Evolutionary conservation across 2,797 vertebrate species (phyloP), one percentile per base, ranked within the genome.

Genomic region (Antrozous pallidus): DNA sequence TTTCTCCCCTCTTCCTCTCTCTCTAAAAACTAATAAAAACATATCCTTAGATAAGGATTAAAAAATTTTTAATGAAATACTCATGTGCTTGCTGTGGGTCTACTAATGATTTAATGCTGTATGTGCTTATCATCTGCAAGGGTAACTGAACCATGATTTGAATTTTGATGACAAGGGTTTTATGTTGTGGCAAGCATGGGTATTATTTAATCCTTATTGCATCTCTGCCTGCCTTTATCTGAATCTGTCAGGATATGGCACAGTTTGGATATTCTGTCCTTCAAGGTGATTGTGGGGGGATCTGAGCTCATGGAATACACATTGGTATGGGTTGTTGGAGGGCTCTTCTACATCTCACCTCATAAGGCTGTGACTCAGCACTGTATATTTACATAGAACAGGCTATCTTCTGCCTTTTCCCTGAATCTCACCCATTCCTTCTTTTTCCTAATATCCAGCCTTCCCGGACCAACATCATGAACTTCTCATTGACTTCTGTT

Each of bases 71-170:
- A 45, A 92, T 78, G 33, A 84, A 81, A 67, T 71, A 85, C 11
- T 85, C 61, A 31, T 13, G 42, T 18, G 4, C 33, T 79, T 94
- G 28, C 38, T 77, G 58, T 65, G 28, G 18, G 22, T 49, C 28
- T 83, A 28, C 42, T 65, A 1, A 28, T 74, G 73, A 91, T 69
- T 94, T 91, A 87, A 42, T 69, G 31, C 13, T 89, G 0, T 28
- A 9, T 36, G 1, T 87, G 24, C 79, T 90, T 79, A 58, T 77
- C 54, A 84, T 67, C 31, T 80, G 36, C 85, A 95, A 67, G 47
- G n/a, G 40, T 83, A 94, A 96, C 79, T 78, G 51, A 93, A 65
- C 28, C 65, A 22, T n/a, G 18, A 65, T 70, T 94, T 83, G 65
- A 69, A 78, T 75, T 70, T 93, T 95, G 31, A 75, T 31, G 31